Conservation (phyloP, 1,140 invertebrate genomes). For the Berghia stephanieae region DNA sequence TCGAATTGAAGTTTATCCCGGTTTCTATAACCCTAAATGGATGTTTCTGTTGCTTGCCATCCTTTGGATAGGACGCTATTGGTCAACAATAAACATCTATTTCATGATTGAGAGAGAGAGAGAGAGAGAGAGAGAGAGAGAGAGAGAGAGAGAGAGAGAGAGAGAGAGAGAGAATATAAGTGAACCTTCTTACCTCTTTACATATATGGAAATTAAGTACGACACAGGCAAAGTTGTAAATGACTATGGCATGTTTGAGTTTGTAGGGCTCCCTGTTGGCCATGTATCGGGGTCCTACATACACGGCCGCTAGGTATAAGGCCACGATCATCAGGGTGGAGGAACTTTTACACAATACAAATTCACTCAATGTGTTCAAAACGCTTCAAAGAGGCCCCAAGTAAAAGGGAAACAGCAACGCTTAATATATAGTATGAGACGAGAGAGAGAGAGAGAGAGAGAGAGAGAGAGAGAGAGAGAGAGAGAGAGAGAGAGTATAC, state of each 20-base stretch:
- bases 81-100: no score
- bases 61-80: no score
- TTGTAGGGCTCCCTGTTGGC: slow-evolving; percentile 81
- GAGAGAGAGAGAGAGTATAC: neutral
- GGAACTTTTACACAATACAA: neutral
- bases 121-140: neutral
- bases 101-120: no score
- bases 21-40: no score
- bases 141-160: neutral
- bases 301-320: slow-evolving; percentile 83
- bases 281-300: slow-evolving; percentile 82
- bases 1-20: no score
- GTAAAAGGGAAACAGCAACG: neutral
- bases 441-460: neutral
- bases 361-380: neutral
- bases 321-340: slow-evolving; percentile 72
- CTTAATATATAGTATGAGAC: neutral
- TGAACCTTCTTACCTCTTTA: slow-evolving; percentile 74
- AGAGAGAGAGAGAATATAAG: neutral
- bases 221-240: slow-evolving; percentile 88
- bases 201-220: slow-evolving; percentile 87
- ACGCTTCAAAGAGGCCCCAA: no score
- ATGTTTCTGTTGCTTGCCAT: no score
- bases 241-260: slow-evolving; percentile 80
- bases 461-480: no score